Percentiles rank a stretch among this genome's conserved stretches.
phyloP scores from a whole-genome alignment of 2,113 vertebrate genomes.

The Cottus gobio region DNA sequence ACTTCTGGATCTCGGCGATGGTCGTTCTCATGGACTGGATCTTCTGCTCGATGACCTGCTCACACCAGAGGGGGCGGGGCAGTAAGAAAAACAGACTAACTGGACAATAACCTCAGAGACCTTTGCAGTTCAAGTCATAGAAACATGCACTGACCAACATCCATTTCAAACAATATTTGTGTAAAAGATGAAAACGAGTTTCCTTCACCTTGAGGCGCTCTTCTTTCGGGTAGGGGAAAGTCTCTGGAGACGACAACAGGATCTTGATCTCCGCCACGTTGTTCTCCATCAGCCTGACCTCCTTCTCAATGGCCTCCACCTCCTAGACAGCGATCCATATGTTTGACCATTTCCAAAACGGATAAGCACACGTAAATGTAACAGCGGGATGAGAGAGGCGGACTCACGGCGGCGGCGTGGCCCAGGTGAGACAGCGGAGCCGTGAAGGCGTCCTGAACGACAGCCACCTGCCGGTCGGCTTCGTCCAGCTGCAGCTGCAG shows the following conservation, averaged over 20 bases:
- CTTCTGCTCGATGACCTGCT: conserved; percentile 84
- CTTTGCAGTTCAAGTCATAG: no score
- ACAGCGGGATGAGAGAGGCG: rapidly evolving
- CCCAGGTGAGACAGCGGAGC: conserved; percentile 87
- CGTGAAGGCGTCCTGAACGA: conserved; percentile 85
- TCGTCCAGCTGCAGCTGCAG: conserved; percentile 80
- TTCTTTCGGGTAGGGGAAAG: conserved; percentile 86
- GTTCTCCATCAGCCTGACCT: conserved; percentile 89
- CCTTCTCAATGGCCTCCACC: conserved; percentile 88
- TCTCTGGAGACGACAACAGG: conserved; percentile 86
- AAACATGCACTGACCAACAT: no score
- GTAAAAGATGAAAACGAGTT: background rate
- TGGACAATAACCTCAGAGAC: background rate
- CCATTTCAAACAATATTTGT: background rate
- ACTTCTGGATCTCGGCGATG: conserved; percentile 86
- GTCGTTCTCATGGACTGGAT: conserved; percentile 88
- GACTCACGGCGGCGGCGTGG: conserved; percentile 88
- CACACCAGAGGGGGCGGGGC: rapidly evolving
- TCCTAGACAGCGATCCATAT: conserved; percentile 79
- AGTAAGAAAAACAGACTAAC: background rate
- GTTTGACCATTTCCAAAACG: background rate
- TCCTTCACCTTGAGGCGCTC: conserved; percentile 83
- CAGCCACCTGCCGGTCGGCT: conserved; percentile 80
- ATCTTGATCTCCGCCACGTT: conserved; percentile 86
- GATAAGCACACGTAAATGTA: background rate